These are phyloP conservation scores for Mus pahari DNA, from an alignment of 2,113 vertebrate genomes.

Conservation along the genomic window DNA sequence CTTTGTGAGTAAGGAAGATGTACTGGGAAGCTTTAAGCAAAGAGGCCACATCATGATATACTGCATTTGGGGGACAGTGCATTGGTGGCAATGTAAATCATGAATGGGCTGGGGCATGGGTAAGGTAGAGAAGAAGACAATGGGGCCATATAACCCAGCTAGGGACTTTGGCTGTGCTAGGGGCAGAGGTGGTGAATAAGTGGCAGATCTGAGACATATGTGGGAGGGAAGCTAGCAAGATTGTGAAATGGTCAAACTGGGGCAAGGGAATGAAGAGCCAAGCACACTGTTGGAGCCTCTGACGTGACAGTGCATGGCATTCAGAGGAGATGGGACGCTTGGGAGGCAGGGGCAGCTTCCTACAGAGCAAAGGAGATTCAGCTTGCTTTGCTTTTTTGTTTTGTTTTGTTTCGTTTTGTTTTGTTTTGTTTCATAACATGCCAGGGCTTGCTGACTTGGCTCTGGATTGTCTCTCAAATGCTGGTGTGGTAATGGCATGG, in stretches of 20 bases:
- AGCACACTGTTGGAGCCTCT: not conserved
- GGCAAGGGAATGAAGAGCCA: not conserved
- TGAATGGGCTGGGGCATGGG: not conserved
- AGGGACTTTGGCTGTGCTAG: too few species aligned
- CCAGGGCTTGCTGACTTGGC: not conserved
- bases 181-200: not conserved
- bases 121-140: not conserved
- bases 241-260: not conserved
- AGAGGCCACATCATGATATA: not conserved
- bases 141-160: accelerated
- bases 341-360: not conserved
- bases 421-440: too few species aligned
- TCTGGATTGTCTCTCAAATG: not conserved
- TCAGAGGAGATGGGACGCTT: not conserved
- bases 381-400: not conserved
- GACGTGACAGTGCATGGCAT: not conserved
- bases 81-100: not conserved
- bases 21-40: not conserved
- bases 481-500: too few species aligned
- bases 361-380: not conserved
- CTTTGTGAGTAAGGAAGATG: not conserved
- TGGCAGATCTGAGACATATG: not conserved
- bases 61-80: not conserved
- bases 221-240: not conserved
- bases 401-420: too few species aligned